These are phyloP conservation scores for Turnix velox DNA, from an alignment of 2,113 vertebrate genomes.

Conservation along the genomic window DNA sequence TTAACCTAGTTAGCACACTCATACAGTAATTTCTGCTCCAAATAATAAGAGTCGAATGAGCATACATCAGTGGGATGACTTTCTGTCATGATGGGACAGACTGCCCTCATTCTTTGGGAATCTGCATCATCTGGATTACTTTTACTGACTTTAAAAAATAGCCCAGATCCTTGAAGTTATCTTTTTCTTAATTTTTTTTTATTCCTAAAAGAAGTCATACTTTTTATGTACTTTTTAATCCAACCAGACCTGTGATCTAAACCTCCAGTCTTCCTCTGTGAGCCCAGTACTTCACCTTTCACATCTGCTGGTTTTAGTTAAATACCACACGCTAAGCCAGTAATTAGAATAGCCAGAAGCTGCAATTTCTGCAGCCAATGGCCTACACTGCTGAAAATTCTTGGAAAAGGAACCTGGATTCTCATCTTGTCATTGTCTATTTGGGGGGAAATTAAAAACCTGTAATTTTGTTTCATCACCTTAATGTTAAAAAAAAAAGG, in stretches of 20 bases:
- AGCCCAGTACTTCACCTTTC: background rate
- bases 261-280: background rate
- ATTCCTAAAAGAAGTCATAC: background rate
- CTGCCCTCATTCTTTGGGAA: background rate
- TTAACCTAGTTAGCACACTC: constrained; percentile 14
- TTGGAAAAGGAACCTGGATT: background rate
- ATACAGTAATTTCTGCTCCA: background rate
- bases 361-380: background rate
- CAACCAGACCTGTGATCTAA: background rate
- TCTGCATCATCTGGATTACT: background rate
- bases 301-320: background rate
- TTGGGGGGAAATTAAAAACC: background rate
- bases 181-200: background rate
- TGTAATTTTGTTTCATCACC: background rate
- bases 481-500: background rate
- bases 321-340: background rate
- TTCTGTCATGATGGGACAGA: background rate
- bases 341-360: background rate
- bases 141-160: background rate
- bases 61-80: background rate
- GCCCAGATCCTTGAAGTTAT: background rate
- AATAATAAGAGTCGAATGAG: background rate
- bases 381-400: background rate
- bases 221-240: background rate
- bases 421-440: background rate